Evolutionary conservation across 2,797 vertebrate species (phyloP).

Genomic region (Botia kubotai): DNA sequence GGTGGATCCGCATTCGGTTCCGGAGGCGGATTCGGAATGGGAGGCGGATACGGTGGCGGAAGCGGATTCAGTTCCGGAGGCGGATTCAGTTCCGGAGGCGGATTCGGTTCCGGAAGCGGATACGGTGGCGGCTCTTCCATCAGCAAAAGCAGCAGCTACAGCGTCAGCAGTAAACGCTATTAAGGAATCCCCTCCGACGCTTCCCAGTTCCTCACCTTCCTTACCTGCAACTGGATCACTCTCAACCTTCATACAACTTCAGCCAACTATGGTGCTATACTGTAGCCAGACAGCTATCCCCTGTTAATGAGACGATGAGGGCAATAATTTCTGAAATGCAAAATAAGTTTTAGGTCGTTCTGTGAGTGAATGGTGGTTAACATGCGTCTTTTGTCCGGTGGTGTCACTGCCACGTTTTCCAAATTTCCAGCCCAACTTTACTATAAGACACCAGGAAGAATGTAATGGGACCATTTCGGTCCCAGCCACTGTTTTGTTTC

Average conservation of each 20-base stretch:
- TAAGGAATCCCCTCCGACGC: conserved; percentile 51
- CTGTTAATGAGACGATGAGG: conserved; percentile 47
- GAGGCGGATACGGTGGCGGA: conserved; percentile 14
- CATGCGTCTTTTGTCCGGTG: conserved; percentile 30
- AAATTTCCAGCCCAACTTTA: conserved; percentile 21
- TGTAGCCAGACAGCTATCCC: conserved; percentile 41
- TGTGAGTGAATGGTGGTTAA: conserved; percentile 6
- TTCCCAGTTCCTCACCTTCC: conserved; percentile 51
- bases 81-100: conserved; percentile 23
- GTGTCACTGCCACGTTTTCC: conserved; percentile 36
- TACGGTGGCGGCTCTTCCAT: conserved; percentile 30
- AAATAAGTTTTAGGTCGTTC: conserved; percentile 21
- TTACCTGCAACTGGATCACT: conserved; percentile 63
- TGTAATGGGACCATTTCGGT: conserved; percentile 55
- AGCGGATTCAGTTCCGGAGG: conserved; percentile 12
- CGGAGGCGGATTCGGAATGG: conserved; percentile 18
- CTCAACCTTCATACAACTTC: conserved; percentile 53
- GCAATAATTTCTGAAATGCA: conserved; percentile 40
- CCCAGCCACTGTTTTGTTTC: conserved; percentile 59
- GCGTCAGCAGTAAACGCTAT: conserved; percentile 55
- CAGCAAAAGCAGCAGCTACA: conserved; percentile 63
- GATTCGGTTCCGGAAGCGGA: conserved; percentile 13
- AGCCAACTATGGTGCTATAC: conserved; percentile 67
- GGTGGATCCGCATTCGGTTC: conserved; percentile 18
- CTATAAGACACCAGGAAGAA: conserved; percentile 44